phyloP scores from a whole-genome alignment of 2,113 vertebrate genomes.

The Ptychochromis oligacanthus region DNA sequence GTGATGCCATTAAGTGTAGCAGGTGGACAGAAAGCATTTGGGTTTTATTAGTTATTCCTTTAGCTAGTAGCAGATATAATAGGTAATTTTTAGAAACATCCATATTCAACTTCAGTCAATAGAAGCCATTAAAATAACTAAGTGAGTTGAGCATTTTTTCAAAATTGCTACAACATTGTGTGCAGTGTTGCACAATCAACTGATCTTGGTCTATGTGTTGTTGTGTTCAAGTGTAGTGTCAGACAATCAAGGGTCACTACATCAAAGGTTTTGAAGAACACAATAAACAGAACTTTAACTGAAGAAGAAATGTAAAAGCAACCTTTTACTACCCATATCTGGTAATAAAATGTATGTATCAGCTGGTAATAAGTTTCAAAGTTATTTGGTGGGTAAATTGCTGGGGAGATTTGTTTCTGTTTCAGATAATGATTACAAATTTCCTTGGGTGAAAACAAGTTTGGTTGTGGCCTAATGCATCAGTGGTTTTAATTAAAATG shows the following conservation, averaged over 20 bases:
- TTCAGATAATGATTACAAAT: constrained; percentile 47
- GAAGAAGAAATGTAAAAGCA: neutral
- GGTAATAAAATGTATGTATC: neutral
- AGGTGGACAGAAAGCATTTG: neutral
- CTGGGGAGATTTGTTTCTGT: constrained; percentile 18
- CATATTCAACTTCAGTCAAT: neutral
- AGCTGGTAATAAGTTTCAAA: constrained; percentile 20
- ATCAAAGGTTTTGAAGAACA: too few species aligned
- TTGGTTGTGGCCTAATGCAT: constrained; percentile 39
- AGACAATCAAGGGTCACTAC: too few species aligned
- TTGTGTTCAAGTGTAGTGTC: neutral
- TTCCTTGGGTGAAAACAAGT: constrained; percentile 39
- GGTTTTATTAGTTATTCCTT: neutral
- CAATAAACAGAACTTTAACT: too few species aligned
- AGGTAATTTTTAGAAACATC: neutral
- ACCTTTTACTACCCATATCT: neutral
- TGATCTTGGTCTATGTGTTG: neutral
- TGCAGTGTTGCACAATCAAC: neutral
- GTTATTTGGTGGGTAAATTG: constrained; percentile 22
- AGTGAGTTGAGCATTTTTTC: neutral
- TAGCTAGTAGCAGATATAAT: neutral
- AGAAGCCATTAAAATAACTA: neutral
- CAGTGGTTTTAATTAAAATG: constrained; percentile 62
- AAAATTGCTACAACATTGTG: neutral
- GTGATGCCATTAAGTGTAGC: neutral